Evolutionary conservation across 30 jellyfish, hydroid and myxozoan genomes (phyloP), one percentile per base, ranked within the genome.

Genomic region (Pseudorhiza aurosa): DNA sequence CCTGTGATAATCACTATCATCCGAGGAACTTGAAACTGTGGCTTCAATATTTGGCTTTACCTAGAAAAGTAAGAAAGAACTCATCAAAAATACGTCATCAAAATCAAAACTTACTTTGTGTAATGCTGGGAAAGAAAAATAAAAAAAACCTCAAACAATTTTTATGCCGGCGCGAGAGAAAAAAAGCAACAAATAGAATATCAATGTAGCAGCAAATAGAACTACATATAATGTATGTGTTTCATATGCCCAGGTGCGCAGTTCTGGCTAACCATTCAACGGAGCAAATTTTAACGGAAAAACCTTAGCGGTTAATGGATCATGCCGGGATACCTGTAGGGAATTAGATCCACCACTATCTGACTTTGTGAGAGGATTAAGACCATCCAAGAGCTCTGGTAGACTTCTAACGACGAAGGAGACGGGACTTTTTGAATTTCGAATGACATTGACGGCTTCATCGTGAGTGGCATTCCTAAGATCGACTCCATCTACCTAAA

Each of bases 401-500:
- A 90, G 18, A 35, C 97, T 85, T 27, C 89, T 47, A 29, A 90
- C 97, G 6, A 83, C 90, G 72, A 90, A 90, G 27, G 74, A 55
- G 22, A 90, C 97, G 9, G 97, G 97, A 59, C 87, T 77, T 12
- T 42, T 57, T 28, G 97, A 96, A 59, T 90, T 75, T 4, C 94
- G 88, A 26, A 90, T 90, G 39, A 93, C 97, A 18, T 62, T 73
- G 14, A 90, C 97, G 0, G 97, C 97, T 26, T 90, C 95, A 28
- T 90, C 96, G 79, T 90, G 97, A 12, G 88, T 55, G 36, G 97
- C 97, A 47, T 83, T 85, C n/a, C 82, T 27, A 56, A 90, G 39
- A 83, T 90, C 96, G 11, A 59, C 87, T 2, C 93, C 96, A 32
- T 85, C 96, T 50, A 90, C 97, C 97, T 90, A 30, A 24, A n/a